Conservation (phyloP, 2,797 vertebrate genomes). For the Phaenicophaeus curvirostris region DNA sequence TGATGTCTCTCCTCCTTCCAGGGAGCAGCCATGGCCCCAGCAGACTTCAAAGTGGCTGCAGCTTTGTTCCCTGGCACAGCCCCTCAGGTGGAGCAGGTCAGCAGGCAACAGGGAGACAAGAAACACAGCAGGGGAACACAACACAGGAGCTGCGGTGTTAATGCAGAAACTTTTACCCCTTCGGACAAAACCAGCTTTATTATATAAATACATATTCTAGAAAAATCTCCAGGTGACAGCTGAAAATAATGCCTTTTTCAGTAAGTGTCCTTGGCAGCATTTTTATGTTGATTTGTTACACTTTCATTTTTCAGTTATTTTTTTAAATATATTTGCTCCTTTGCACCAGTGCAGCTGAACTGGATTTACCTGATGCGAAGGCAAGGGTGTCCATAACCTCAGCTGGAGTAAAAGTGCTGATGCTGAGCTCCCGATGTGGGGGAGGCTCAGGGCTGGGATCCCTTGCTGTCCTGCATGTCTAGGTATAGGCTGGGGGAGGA, state of each 20-base stretch:
- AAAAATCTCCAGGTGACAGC: neutral
- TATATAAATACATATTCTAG: neutral
- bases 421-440: neutral
- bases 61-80: neutral
- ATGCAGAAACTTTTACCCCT: neutral
- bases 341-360: neutral
- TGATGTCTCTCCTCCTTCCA: neutral
- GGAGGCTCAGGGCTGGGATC: accelerated
- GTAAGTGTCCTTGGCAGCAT: neutral
- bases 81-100: accelerated
- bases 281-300: neutral
- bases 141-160: accelerated
- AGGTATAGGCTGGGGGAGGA: neutral
- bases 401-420: neutral
- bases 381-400: neutral
- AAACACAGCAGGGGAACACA: neutral
- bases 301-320: neutral
- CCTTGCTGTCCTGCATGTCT: accelerated
- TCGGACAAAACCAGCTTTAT: neutral
- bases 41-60: neutral
- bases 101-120: neutral
- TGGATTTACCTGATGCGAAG: neutral
- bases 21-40: neutral
- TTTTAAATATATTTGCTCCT: neutral
- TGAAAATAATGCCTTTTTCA: neutral